Percentiles rank a stretch among this genome's conserved stretches.
These are phyloP conservation scores for Anodontia alba DNA, from an alignment of 2,888 invertebrate genomes.

Conservation along the genomic window DNA sequence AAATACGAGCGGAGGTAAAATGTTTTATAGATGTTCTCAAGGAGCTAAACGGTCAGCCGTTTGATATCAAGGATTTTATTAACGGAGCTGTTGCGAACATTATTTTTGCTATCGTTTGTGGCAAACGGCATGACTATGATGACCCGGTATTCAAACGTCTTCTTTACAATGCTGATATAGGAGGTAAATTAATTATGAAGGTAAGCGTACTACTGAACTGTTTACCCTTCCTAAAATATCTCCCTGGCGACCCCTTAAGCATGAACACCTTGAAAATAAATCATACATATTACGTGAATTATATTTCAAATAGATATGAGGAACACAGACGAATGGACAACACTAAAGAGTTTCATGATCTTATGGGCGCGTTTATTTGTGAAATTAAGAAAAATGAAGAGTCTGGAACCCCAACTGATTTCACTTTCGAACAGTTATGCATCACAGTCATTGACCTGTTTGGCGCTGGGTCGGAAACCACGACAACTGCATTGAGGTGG, in stretches of 20 bases:
- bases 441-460: conserved; percentile 44
- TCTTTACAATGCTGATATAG: conserved; percentile 28
- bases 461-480: conserved; percentile 53
- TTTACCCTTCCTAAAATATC: conserved; percentile 40
- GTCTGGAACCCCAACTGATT: background rate
- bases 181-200: background rate
- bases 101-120: conserved; percentile 47
- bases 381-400: conserved; percentile 30
- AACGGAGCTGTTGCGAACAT: conserved; percentile 47
- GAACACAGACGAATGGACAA: conserved; percentile 44
- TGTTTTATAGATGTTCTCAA: conserved; percentile 38
- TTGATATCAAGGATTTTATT: conserved; percentile 27
- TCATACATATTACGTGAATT: background rate
- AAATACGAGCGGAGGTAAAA: conserved; percentile 49
- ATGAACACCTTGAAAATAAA: conserved; percentile 11
- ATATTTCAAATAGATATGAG: conserved; percentile 23
- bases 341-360: conserved; percentile 41
- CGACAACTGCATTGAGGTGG: conserved; percentile 50
- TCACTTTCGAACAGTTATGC: conserved; percentile 5
- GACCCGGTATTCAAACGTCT: conserved; percentile 43
- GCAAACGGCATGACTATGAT: conserved; percentile 41
- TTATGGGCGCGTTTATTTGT: conserved; percentile 46
- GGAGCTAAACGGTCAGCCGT: conserved; percentile 9
- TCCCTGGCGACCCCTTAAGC: conserved; percentile 37
- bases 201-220: conserved; percentile 27